Evolutionary conservation across 2,797 vertebrate genomes (phyloP), one percentile per base, ranked within the genome.

Genomic region (Melanotaenia nigrans): DNA sequence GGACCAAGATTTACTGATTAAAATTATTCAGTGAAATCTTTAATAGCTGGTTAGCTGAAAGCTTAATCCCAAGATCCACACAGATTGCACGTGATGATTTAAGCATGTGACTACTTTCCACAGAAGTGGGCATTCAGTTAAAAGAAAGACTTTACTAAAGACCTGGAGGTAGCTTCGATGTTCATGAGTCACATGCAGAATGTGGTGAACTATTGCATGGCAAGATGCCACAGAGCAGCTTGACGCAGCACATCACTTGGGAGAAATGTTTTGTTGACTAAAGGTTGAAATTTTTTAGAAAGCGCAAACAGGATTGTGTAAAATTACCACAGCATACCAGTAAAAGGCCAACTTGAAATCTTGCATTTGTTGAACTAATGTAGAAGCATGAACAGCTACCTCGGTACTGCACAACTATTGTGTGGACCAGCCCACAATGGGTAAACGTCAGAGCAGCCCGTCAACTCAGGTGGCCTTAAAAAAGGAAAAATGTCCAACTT

Each of bases 401-500:
- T 61, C 35, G 2, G 56, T 8, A 36, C 6, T 18, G 12, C 36
- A 60, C 38, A 40, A 35, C 56, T 30, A 1, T 38, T 36, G 36
- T 42, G 22, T 18, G 8, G 45, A n/a, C 20, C 45, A n/a, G 45
- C 14, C 14, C 7, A 20, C 4, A 61, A 22, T 3, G 13, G 22
- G 0, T 9, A 7, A 24, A 72, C 71, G 5, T 54, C 2, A 22
- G 20, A 56, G n/a, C 12, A 45, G 64, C 10, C 13, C 0, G 6
- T 73, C 55, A 65, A 53, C 64, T 32, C 62, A 75, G 42, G 38
- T 10, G 63, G 57, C 38, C 32, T 47, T 35, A 68, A 18, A 30
- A 30, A 35, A 89, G 22, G 79, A 85, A 85, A 47, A 47, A 47
- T 20, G n/a, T 45, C 16, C 16, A 20, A 6, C 6, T 18, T 13